Conservation (phyloP, 2,113 vertebrate genomes). For the Gallinago paraguaiae region DNA sequence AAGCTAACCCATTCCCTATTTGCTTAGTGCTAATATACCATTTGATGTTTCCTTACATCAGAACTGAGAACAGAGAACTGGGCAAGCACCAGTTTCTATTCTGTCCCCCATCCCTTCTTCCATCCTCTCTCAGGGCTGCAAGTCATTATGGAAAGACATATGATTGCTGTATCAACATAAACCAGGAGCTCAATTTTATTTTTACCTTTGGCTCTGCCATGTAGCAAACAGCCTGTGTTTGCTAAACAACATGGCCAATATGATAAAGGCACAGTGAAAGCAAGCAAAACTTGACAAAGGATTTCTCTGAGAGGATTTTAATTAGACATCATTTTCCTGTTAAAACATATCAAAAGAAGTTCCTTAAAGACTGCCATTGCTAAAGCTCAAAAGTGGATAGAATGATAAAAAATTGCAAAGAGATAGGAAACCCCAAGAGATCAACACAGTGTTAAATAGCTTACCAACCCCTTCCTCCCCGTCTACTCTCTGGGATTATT, state of each 20-base stretch:
- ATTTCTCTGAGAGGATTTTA: background rate
- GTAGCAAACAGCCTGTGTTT: background rate
- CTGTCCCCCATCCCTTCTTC: background rate
- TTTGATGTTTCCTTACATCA: background rate
- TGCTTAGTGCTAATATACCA: background rate
- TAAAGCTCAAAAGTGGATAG: background rate
- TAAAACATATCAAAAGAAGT: background rate
- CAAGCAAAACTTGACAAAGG: background rate
- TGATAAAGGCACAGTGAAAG: background rate
- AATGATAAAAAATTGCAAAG: conserved; percentile 1
- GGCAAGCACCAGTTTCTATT: background rate
- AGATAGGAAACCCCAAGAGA: background rate
- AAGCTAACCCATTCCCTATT: background rate
- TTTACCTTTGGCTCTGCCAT: background rate
- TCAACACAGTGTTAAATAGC: background rate
- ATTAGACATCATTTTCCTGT: background rate
- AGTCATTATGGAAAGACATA: background rate
- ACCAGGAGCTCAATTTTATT: background rate
- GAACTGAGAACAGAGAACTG: background rate
- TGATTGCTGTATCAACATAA: background rate
- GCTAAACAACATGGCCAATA: background rate
- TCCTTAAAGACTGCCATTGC: background rate
- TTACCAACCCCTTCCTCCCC: background rate
- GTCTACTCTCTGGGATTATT: background rate
- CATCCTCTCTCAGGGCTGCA: background rate